Conservation (phyloP, 2,888 invertebrate species). For the Gisinianus flammeolus region DNA sequence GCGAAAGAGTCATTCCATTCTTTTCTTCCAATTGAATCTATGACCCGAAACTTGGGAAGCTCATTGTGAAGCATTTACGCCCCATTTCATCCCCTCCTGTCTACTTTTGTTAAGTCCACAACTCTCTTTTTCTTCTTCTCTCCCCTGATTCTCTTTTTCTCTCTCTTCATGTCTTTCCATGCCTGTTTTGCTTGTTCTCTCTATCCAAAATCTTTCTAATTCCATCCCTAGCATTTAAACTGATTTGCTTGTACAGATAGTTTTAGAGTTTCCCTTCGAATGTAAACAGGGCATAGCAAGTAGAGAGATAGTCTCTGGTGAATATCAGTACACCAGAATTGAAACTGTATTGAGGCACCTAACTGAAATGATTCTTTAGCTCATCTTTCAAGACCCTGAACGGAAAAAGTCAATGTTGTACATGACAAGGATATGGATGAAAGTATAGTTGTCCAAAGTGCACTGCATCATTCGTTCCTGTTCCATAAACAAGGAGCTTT, state of each 20-base stretch:
- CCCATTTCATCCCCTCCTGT: conserved; percentile 48
- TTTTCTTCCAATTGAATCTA: conserved; percentile 48
- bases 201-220: conserved; percentile 11
- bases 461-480: neutral
- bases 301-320: too few relatives aligned
- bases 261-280: too few relatives aligned
- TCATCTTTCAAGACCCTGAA: neutral
- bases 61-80: conserved; percentile 46
- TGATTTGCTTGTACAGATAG: neutral
- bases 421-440: too few relatives aligned
- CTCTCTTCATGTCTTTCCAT: neutral
- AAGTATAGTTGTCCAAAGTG: neutral
- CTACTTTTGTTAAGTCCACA: conserved; percentile 42
- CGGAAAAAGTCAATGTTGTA: neutral
- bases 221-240: conserved; percentile 1
- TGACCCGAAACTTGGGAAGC: conserved; percentile 44
- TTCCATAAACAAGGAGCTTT: neutral
- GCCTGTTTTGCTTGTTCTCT: conserved; percentile 2
- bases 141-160: neutral
- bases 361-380: neutral
- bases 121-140: neutral
- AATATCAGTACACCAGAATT: neutral
- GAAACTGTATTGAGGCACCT: neutral
- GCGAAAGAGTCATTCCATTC: conserved; percentile 44
- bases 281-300: too few relatives aligned